Evolutionary conservation across 2,113 vertebrate species (phyloP).

Genomic region (cat (Felis catus)): F.catus_Fca126_mat1.0 CM031416.1:146721001-146721500

Average conservation of each 20-base stretch:
- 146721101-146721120: background rate
- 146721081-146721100: background rate
- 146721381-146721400: fast-evolving
- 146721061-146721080: background rate
- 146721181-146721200: background rate
- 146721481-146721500: background rate
- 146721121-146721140: fast-evolving
- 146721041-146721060: background rate
- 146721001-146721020: background rate
- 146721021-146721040: background rate
- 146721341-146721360: background rate
- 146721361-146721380: background rate
- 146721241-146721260: background rate
- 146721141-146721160: background rate
- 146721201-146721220: background rate
- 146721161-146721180: background rate
- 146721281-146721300: background rate
- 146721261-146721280: background rate
- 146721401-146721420: fast-evolving
- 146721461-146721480: background rate
- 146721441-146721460: fast-evolving
- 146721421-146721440: fast-evolving
- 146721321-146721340: background rate
- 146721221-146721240: background rate
- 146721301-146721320: slow-evolving; percentile 12